Evolutionary conservation across 2,797 vertebrate species (phyloP), one percentile per base, ranked within the genome.

Genomic region (Eutrigla gurnardus): DNA sequence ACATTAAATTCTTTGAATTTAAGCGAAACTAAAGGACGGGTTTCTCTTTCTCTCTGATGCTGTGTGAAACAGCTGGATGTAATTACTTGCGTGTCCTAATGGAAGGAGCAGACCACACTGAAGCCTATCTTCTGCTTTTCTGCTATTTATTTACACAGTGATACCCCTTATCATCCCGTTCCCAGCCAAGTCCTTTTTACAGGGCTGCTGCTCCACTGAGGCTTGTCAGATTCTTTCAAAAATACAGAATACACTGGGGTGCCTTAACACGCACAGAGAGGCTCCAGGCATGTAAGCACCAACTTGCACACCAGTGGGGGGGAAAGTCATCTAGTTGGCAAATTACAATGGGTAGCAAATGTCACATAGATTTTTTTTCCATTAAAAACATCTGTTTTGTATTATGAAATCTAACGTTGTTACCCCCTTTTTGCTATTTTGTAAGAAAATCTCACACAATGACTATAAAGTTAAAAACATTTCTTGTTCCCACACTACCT

Each of bases 71-170:
- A 92, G 91, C 84, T 91, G 89, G 81, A 81, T 85, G 70, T 77
- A 81, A 91, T 92, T 90, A 89, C 60, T 75, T 65, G 18, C 61
- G 36, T 77, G 73, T 88, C 69, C 73, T 86, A 86, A 92, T 88
- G 80, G 77, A 84, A 77, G 77, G 36, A 81, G 58, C 84, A 92
- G 93, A 94, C 93, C 93, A 93, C 92, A 93, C 89, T 78, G 90
- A 91, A 91, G 82, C 49, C 70, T 83, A 75, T 89, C 87, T 85
- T 89, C 81, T 85, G 77, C 73, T 84, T 81, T 65, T 62, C 64
- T 60, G 70, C 75, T 89, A 84, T 93, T 94, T 94, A 90, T 94
- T 93, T 93, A 90, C 88, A 86, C 80, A 89, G 74, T 64, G 78
- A 90, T 89, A 80, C 70, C 78, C 83, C 88, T 92, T 88, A 92